Evolutionary conservation across 2,888 invertebrate species (phyloP).

Genomic region (Tholera decimalis): DNA sequence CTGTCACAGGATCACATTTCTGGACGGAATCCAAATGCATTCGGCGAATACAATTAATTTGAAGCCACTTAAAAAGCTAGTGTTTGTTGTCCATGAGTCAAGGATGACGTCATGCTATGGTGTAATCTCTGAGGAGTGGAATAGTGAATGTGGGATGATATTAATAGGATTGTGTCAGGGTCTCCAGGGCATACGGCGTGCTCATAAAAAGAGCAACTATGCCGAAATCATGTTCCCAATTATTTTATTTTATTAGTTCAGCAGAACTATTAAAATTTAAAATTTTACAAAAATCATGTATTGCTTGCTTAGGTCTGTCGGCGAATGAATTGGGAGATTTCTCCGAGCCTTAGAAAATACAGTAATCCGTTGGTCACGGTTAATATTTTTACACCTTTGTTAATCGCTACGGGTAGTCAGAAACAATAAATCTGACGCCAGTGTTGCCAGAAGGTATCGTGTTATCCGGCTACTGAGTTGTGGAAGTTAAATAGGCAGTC

Average conservation of each 20-base stretch:
- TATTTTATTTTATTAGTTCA: constrained; percentile 50
- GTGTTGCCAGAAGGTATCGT: no score
- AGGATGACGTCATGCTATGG: constrained; percentile 57
- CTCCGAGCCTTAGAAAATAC: no score
- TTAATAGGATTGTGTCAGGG: constrained; percentile 67
- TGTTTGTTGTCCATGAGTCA: constrained; percentile 45
- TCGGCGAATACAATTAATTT: constrained; percentile 61
- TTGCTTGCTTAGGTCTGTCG: no score
- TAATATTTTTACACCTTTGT: no score
- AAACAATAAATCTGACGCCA: no score
- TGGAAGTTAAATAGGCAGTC: no score
- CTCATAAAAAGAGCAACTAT: constrained; percentile 51
- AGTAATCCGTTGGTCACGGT: no score
- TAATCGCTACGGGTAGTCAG: no score
- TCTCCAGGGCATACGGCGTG: constrained; percentile 32
- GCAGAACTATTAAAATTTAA: constrained; percentile 52
- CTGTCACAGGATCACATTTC: constrained; percentile 52
- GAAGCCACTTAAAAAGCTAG: constrained; percentile 48
- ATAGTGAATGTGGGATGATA: constrained; percentile 55
- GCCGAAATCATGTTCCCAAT: constrained; percentile 50
- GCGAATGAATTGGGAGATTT: no score
- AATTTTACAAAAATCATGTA: constrained; percentile 23
- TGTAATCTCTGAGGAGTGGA: constrained; percentile 48
- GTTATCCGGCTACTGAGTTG: no score
- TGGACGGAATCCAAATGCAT: constrained; percentile 73